Base-by-base conservation (phyloP, 2,797 vertebrate species). In the Myioborus miniatus region DNA sequence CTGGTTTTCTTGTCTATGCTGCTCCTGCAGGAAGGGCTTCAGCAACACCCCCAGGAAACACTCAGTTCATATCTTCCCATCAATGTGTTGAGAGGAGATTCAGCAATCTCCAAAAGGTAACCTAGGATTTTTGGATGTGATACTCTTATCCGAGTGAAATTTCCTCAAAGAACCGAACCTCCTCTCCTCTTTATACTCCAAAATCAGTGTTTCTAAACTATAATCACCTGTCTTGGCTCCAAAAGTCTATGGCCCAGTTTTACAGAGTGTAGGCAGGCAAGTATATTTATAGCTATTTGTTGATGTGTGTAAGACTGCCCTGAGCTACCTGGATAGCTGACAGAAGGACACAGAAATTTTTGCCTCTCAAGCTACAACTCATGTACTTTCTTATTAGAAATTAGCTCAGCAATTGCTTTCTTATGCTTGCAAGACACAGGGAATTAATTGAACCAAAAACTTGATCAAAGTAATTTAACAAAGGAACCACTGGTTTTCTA, bases 21-120 rank as follows among this genome's bases (percentile, higher is more conserved):
- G 12, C 8, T 90, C 5, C 39, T 30, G 5, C 46, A 83, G 70
- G 47, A 82, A 84, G 4, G 19, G 14, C 5, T 59, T 84, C 63
- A 80, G 37, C 53, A 79, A 5, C 0, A 0, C 8, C 10, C 36
- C 12, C 55, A 55, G 12, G 12, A 37, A 78, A 27, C 0, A 1
- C 5, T 11, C 32, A 34, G 12, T 49, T 44, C 1, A 0, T 11
- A 30, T 30, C 34, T 82, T 49, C 36, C 52, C 29, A 18, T 44
- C 3, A 1, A 15, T 17, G 39, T 6, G 8, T 9, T 69, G 18
- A 59, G 47, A 36, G 37, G 16, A 58, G 8, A 80, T 85, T 59
- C 52, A 80, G 26, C 1, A 11, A 63, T 8, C 32, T 79, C 34
- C 16, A 36, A 62, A 82, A 39, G 1, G 20, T 84, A 27, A 32